A percentile compares a stretch with the other conserved stretches of the same genome.
Conservation (phyloP, 2,888 invertebrate species). For the Odontocolon sp. region DNA sequence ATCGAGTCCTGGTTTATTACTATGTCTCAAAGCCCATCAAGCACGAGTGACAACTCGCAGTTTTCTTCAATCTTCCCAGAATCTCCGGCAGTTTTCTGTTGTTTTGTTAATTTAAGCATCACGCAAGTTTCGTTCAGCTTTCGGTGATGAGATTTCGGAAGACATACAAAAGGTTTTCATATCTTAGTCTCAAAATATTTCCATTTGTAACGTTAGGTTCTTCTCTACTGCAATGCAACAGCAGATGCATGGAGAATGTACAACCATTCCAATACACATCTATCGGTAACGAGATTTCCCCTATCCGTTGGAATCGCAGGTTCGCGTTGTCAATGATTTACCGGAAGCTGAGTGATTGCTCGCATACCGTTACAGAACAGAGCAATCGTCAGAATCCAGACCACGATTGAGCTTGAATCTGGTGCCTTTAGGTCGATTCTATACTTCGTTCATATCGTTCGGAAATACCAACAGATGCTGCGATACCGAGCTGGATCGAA, state of each 20-base stretch:
- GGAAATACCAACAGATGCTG: not conserved
- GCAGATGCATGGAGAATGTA: not conserved
- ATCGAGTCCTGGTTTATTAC: too few relatives aligned
- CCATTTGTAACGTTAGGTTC: too few relatives aligned
- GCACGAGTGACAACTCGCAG: too few relatives aligned
- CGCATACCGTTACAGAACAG: not conserved
- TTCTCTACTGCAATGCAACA: too few relatives aligned
- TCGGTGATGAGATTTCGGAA: too few relatives aligned
- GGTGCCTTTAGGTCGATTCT: not conserved
- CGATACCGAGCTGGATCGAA: conserved; percentile 1
- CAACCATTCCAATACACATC: not conserved
- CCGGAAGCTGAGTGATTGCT: not conserved
- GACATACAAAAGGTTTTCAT: too few relatives aligned
- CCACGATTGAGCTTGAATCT: not conserved
- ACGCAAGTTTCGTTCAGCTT: too few relatives aligned
- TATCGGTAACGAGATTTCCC: not conserved
- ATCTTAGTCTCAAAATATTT: too few relatives aligned
- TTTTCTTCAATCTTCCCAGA: too few relatives aligned
- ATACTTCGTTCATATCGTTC: not conserved
- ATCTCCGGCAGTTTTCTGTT: too few relatives aligned
- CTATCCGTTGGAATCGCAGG: not conserved
- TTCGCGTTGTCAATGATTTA: not conserved
- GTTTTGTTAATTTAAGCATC: too few relatives aligned
- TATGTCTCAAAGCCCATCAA: too few relatives aligned
- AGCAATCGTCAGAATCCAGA: not conserved